Evolutionary conservation across 2,113 vertebrate genomes (phyloP), one percentile per base, ranked within the genome.

Genomic region (Ptyas mucosa): DNA sequence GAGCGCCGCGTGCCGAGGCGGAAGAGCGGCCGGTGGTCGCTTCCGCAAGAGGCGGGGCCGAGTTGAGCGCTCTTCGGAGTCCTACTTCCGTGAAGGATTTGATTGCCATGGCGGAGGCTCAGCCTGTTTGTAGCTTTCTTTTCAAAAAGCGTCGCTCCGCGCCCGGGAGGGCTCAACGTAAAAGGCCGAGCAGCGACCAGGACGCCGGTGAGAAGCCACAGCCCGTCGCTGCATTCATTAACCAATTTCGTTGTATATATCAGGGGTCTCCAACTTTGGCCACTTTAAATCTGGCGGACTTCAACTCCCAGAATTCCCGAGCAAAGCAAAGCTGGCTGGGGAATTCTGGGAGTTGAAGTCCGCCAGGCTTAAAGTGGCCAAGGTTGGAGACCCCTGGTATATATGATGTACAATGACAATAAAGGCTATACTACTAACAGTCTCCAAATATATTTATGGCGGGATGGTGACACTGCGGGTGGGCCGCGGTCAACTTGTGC

Each of bases 81-180:
- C 34, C 14, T 34, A 75, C 58, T 46, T 55, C 61, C 85, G 20
- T 81, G 55, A 29, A 7, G 24, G 54, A 1, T 4, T n/a, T 3
- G 88, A 75, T 0, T 91, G 97, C 94, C 49, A 98, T 98, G 98
- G 98, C 98, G 96, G 98, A 98, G 0, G 69, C 96, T 0, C 95
- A 0, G 0, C 46, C 0, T 0, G 97, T 98, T 0, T 99, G 98
- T 89, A 97, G 97, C 57, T 99, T 98, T 96, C 26, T 98, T 1
- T 99, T 99, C 94, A 98, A 98, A 95, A 99, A 98, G 96, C 98
- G 98, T 1, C 97, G 92, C 0, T 97, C 58, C 95, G 97, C 1
- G 95, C 96, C 20, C 91, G 98, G 89, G 96, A 98, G 95, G 95
- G 98, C 94, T 61, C 97, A 95, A 97, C 97, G 90, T 0, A 81